Conservation (phyloP, 2,888 invertebrate genomes). For the Ceriagrion tenellum region DNA sequence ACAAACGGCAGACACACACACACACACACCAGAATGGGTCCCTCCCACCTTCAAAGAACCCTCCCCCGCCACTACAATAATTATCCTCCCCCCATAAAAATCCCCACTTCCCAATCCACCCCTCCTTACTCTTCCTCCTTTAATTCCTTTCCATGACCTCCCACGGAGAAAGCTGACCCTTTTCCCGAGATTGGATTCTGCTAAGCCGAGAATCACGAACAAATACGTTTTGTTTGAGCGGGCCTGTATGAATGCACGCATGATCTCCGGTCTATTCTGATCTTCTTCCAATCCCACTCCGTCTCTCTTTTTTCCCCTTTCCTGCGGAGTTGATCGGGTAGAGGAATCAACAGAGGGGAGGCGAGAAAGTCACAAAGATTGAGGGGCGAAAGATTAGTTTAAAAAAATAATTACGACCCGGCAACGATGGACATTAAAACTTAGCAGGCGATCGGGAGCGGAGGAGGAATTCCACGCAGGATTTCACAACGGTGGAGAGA, state of each 20-base stretch:
- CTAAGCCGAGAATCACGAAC: conserved; percentile 49
- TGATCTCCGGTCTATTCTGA: conserved; percentile 15
- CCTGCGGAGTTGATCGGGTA: too few relatives aligned
- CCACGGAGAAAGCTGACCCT: conserved; percentile 34
- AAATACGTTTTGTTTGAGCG: background rate
- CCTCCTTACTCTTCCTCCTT: background rate
- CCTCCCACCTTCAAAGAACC: background rate
- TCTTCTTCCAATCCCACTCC: conserved; percentile 14
- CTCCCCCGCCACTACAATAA: background rate
- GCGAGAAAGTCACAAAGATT: background rate
- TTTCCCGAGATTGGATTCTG: conserved; percentile 44
- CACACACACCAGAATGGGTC: background rate
- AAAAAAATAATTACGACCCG: background rate
- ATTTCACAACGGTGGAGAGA: background rate
- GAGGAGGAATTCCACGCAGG: background rate
- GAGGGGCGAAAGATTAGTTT: background rate
- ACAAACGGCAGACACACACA: background rate
- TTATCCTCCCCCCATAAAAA: background rate
- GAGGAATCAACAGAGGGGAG: background rate
- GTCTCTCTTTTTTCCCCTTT: background rate
- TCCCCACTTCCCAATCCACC: background rate
- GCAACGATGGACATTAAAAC: background rate
- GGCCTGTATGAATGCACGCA: background rate
- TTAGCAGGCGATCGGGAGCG: background rate
- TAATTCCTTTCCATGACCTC: conserved; percentile 27